Base-by-base conservation (phyloP, 2,113 vertebrate genomes). In the Marcusenius ussheri region DNA sequence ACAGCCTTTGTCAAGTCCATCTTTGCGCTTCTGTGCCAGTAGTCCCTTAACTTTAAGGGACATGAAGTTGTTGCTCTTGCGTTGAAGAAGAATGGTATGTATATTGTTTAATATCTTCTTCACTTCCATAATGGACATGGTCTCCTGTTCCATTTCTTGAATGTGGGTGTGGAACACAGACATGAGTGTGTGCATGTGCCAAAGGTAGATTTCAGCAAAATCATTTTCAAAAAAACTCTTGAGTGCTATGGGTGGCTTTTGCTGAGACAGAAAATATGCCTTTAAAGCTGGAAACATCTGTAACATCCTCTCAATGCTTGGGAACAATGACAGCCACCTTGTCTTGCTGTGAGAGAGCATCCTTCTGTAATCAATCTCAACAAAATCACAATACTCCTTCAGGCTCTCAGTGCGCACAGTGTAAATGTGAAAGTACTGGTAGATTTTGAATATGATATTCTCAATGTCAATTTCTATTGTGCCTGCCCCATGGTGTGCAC, bases 381-480 rank as follows among this genome's bases (percentile, higher is more conserved):
- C 89, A 91, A 89, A 91, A 19, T 90, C 89, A 83, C 83, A 89
- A 74, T 83, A 91, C 62, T 89, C 83, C 88, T 92, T 92, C 90
- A 91, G 88, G 53, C 27, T 80, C 88, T 91, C 91, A 10, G 90
- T 90, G 51, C 49, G 17, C 39, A 83, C 90, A 90, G 88, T 91
- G 91, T 90, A 92, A n/a, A 91, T 91, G 88, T 90, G 90, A 39
- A 91, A 92, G 88, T 91, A 86, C 27, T 91, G 88, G 21, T 92
- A 91, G 2, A 91, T 91, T 91, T 88, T 90, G 11, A 89, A 91
- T 5, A 90, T 90, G 10, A 92, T 91, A 42, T 89, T 89, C 77
- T 91, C 91, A 91, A 90, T 53, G 49, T 92, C 89, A 19, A 92
- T 49, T n/a, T 92, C 90, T 42, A 92, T 70, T 91, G 50, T 91